Conservation (phyloP, 2,113 vertebrate species). For the Paramormyrops kingsleyae region DNA sequence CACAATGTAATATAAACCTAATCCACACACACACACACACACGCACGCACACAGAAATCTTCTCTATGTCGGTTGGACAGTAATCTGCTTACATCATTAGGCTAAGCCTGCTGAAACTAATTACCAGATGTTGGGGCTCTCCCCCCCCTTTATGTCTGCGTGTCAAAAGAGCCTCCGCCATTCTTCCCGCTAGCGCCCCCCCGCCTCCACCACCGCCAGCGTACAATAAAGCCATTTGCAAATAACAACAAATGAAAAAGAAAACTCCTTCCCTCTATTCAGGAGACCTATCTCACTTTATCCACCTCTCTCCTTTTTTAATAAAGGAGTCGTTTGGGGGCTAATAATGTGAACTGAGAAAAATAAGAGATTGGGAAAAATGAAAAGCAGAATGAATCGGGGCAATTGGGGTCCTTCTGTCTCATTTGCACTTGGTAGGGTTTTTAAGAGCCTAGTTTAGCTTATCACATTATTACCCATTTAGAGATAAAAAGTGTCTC, state of each 20-base stretch:
- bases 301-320: slow-evolving; percentile 52
- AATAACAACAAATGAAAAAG: slow-evolving; percentile 76
- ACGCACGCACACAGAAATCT: background rate
- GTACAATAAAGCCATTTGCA: slow-evolving; percentile 85
- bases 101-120: slow-evolving; percentile 92
- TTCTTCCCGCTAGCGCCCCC: slow-evolving; percentile 74
- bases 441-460: slow-evolving; percentile 77
- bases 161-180: slow-evolving; percentile 74
- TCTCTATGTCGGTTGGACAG: slow-evolving; percentile 62
- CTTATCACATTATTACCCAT: slow-evolving; percentile 93
- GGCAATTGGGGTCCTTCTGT: slow-evolving; percentile 82
- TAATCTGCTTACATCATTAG: slow-evolving; percentile 98
- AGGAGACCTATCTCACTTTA: slow-evolving; percentile 65
- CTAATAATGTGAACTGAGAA: slow-evolving; percentile 84
- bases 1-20: no score
- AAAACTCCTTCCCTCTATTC: slow-evolving; percentile 70
- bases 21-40: background rate
- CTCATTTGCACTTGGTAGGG: slow-evolving; percentile 78
- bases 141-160: slow-evolving; percentile 48
- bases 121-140: slow-evolving; percentile 90
- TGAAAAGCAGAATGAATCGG: slow-evolving; percentile 70
- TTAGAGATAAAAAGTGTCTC: slow-evolving; percentile 77
- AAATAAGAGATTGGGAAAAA: slow-evolving; percentile 63
- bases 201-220: slow-evolving; percentile 69
- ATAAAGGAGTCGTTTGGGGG: slow-evolving; percentile 80